Conservation (phyloP, 2,113 vertebrate genomes). For the Natator depressus region DNA sequence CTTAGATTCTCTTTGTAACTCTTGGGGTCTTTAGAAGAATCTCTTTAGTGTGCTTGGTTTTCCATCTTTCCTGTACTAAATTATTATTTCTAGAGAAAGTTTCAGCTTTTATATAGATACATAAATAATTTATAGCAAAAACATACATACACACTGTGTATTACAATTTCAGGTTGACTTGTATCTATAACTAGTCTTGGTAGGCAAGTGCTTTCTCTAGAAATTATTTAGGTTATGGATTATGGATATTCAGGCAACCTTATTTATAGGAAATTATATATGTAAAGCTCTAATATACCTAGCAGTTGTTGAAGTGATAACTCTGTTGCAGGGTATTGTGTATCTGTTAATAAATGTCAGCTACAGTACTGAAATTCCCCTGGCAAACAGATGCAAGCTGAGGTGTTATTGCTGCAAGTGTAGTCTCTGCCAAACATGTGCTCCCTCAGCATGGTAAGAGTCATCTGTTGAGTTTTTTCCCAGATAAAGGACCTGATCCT, state of each 20-base stretch:
- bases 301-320: slow-evolving; percentile 28
- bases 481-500: background rate
- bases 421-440: background rate
- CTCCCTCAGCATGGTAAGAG: background rate
- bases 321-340: slow-evolving; percentile 11
- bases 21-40: background rate
- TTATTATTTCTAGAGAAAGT: background rate
- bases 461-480: background rate
- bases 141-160: background rate
- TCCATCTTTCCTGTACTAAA: background rate
- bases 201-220: background rate
- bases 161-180: background rate
- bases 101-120: background rate
- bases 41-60: background rate
- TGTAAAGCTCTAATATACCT: background rate
- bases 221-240: background rate
- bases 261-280: background rate
- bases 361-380: slow-evolving; percentile 27
- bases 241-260: background rate
- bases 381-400: slow-evolving; percentile 12
- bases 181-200: background rate
- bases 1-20: background rate
- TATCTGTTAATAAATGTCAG: slow-evolving; percentile 33
- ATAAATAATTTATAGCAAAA: background rate
- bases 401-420: background rate